Base-by-base conservation (phyloP, 2,797 vertebrate genomes). In the Ambastaia sidthimunki region DNA sequence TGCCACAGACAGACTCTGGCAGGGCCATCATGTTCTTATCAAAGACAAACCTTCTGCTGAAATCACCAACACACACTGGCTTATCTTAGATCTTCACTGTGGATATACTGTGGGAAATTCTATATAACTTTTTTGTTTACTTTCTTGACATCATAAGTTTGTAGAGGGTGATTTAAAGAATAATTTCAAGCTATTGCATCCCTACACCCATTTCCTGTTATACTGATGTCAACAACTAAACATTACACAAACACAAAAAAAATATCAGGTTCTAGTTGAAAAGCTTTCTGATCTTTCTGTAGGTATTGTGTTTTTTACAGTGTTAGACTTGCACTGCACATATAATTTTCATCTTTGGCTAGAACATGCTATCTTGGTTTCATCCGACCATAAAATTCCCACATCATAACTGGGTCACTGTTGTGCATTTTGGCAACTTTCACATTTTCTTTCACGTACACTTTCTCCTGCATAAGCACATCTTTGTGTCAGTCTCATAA, bases 1-100 rank as follows among this genome's bases (percentile, higher is more conserved):
- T 83, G 88, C 66, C 54, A 66, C 71, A 76, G 71, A 76, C 71
- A 89, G 80, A 89, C 86, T 89, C 88, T 89, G 88, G 85, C 87
- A 82, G 84, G 86, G 82, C 84, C 86, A 84, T 85, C 78, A 82
- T 76, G 87, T 85, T 88, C 76, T 78, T 57, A 83, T 87, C 86
- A 71, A 83, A 82, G 70, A 92, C 87, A 90, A 86, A 90, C 87
- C 88, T 87, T 84, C 80, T 82, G 71, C 71, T 84, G 84, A 86
- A 82, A 11, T 44, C 41, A 44, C 9, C 79, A 86, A 90, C 85
- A 87, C 47, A 11, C 18, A 6, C 44, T 67, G 11, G 25, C 71
- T 70, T 59, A 74, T 54, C 52, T 59, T 21, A 67, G 21, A n/a
- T 50, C 44, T 57, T 9, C 7, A 9, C 54, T 19, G 0, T 75